These are phyloP conservation scores for Pheucticus melanocephalus DNA, from an alignment of 2,113 vertebrate genomes.

Conservation along the genomic window DNA sequence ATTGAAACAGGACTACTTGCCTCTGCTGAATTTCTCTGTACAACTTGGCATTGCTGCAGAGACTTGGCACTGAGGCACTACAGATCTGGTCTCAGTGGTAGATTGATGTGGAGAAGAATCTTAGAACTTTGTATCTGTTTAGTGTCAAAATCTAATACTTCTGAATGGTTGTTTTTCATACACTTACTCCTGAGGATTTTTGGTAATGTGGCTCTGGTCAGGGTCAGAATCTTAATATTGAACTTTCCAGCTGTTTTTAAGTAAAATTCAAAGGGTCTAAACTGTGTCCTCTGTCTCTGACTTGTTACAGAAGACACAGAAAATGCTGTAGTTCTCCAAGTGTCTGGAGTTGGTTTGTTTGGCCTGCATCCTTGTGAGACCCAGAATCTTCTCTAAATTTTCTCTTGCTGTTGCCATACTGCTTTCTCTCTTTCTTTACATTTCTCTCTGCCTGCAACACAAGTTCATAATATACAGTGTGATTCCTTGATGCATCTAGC, in stretches of 20 bases:
- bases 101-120: background rate
- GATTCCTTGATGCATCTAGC: background rate
- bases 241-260: background rate
- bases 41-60: background rate
- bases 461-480: background rate
- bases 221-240: background rate
- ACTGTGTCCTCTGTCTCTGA: background rate
- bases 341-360: background rate
- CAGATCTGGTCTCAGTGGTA: background rate
- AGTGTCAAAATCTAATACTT: background rate
- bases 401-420: background rate
- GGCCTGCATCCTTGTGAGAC: background rate
- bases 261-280: background rate
- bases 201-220: background rate
- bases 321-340: background rate
- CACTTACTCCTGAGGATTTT: background rate
- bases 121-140: background rate
- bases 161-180: background rate
- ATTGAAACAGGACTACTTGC: background rate
- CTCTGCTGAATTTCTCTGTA: background rate
- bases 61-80: background rate
- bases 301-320: background rate
- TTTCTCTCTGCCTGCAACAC: background rate
- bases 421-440: background rate
- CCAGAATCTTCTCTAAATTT: background rate